Evolutionary conservation across 2,797 vertebrate species (phyloP), one percentile per base, ranked within the genome.

Genomic region (Borostomias antarcticus): DNA sequence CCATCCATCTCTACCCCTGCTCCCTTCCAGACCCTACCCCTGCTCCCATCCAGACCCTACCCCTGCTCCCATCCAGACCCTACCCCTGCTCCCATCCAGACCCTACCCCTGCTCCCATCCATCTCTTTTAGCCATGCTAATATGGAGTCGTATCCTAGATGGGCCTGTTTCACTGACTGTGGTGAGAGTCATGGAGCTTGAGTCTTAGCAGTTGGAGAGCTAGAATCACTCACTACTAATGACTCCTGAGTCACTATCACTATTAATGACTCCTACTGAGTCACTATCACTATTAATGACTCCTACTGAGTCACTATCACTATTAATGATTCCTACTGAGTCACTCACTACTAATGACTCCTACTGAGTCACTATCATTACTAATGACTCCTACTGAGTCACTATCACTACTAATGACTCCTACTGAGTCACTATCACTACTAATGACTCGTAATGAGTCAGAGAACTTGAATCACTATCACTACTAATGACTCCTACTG

Each of bases 181-280:
- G n/a, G n/a, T n/a, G n/a, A 17, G 35, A 40, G 40, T 43, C 13
- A 4, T 43, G 40, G 4, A 43, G 40, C 40, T 43, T 13, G 15
- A 43, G 40, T 45, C 3, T 45, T n/a, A 15, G n/a, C 4, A 13
- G 4, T 5, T 6, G 40, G n/a, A n/a, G n/a, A n/a, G n/a, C n/a
- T n/a, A n/a, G 40, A 45, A 45, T n/a, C 40, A 45, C 13, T 17
- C 40, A n/a, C 15, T n/a, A 45, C 40, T 45, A 45, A 45, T 45
- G 40, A 45, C 40, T 45, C 37, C 58, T 45, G 35, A 59, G 32
- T 19, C 25, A 45, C 40, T 45, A n/a, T n/a, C n/a, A n/a, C n/a
- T n/a, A n/a, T n/a, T n/a, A n/a, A n/a, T n/a, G n/a, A n/a, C n/a
- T n/a, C n/a, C n/a, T n/a, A n/a, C n/a, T n/a, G n/a, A n/a, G n/a